Conservation (phyloP, 2,797 vertebrate genomes). For the Gallirallus australis region DNA sequence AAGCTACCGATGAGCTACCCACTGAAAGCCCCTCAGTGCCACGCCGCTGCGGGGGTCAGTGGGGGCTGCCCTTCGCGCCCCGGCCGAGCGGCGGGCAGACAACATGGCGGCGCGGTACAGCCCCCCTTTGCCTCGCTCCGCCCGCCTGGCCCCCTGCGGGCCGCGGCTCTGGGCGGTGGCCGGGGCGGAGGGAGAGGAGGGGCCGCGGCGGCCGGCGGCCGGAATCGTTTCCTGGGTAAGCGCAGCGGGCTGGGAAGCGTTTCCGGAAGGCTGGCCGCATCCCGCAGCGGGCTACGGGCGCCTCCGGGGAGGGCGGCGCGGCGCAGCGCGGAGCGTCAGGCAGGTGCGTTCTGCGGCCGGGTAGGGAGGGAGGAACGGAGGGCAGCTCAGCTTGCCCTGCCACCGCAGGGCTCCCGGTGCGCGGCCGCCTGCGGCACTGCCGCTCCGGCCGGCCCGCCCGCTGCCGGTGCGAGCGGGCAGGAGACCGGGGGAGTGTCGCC, state of each 20-base stretch:
- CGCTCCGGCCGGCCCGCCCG: not conserved
- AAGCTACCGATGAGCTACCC: not conserved
- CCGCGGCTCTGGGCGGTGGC: slow-evolving; percentile 10
- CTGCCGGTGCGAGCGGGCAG: no score
- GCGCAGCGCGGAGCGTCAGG: not conserved
- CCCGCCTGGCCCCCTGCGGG: not conserved
- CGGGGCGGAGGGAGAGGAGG: slow-evolving; percentile 44
- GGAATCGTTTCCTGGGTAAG: slow-evolving; percentile 69
- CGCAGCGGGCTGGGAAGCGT: slow-evolving; percentile 14
- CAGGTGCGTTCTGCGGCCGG: not conserved
- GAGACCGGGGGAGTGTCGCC: not conserved
- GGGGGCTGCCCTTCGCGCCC: not conserved
- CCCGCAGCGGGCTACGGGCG: slow-evolving; percentile 60
- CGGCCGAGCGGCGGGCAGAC: no score
- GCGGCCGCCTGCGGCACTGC: not conserved
- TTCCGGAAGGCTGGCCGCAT: slow-evolving; percentile 74
- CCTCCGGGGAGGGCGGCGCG: not conserved
- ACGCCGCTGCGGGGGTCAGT: not conserved
- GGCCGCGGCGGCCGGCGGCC: not conserved
- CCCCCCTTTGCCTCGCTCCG: not conserved
- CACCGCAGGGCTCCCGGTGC: not conserved
- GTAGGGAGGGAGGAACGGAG: not conserved
- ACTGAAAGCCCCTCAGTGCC: fast-evolving
- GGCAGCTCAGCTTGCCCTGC: not conserved
- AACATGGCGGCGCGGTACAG: not conserved